Base-by-base conservation (phyloP, 2,888 invertebrate genomes). In the Bimastos eiseni region DNA sequence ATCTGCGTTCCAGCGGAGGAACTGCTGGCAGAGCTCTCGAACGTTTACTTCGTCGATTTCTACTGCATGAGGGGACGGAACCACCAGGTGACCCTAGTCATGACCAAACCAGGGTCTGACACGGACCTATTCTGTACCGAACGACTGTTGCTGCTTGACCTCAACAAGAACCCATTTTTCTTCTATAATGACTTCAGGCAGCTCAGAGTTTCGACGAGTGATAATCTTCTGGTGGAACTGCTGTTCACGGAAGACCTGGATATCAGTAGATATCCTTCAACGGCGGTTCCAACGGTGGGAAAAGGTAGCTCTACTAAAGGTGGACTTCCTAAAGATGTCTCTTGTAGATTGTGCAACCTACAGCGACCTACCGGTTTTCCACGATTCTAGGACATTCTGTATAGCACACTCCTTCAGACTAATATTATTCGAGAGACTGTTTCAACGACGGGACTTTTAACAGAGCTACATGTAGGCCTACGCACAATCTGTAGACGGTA, bases 51-150 rank as follows among this genome's bases (percentile, higher is more conserved):
- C 70, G 41, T 90, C 17, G 91, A 91, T 86, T 91, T 41, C 89
- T 91, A 89, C 70, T 91, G 91, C 88, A 90, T 90, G 91, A 24
- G 13, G 6, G 41, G 34, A 17, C 0, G 11, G 13, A n/a, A 3
- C 11, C 91, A 91, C n/a, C 89, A 91, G 44, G 90, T 91, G 24
- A 91, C 91, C 21, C 30, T 91, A 19, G 91, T 91, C 8, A 11
- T 91, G 36, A 91, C 91, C 11, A 89, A 86, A n/a, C n/a, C 33
- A 11, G 88, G 55, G 0, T 91, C 91, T 11, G 30, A 41, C 0
- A 83, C 90, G 13, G 91, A 91, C 84, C 13, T 33, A 1, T 91
- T 91, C 88, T 91, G 91, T 41, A 0, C 19, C 17, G 13, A 83
- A 2, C 83, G 33, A 4, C 88, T 91, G 4, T 44, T 89, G 15